A percentile compares a stretch with the other conserved stretches of the same genome.
phyloP scores from a whole-genome alignment of 2,797 vertebrate species.

The Characodon lateralis region DNA sequence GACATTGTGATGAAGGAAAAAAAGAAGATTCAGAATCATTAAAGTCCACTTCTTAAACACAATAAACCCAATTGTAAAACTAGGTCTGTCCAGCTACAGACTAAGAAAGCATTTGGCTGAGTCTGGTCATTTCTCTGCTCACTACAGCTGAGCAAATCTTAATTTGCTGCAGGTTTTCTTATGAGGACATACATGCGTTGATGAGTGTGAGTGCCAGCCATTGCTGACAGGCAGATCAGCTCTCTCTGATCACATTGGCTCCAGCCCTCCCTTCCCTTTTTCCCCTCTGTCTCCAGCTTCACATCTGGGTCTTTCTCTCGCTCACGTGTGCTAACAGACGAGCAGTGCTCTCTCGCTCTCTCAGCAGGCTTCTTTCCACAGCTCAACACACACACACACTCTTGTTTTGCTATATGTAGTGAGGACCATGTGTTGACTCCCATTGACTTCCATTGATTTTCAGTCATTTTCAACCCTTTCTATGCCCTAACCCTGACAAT shows the following conservation, averaged over 20 bases:
- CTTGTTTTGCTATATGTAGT: no score
- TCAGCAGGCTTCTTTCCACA: conserved; percentile 69
- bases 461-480: no score
- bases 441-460: no score
- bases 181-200: conserved; percentile 40
- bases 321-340: conserved; percentile 80
- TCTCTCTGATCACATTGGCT: conserved; percentile 70
- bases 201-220: conserved; percentile 36
- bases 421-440: no score
- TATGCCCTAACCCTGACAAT: no score
- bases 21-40: conserved; percentile 21
- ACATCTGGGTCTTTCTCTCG: conserved; percentile 77
- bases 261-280: conserved; percentile 56
- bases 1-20: no score
- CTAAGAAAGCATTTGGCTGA: conserved; percentile 24
- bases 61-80: conserved; percentile 40
- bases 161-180: conserved; percentile 23
- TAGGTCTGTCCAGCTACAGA: conserved; percentile 28
- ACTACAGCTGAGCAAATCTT: conserved; percentile 55
- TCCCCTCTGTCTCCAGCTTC: conserved; percentile 58
- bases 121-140: conserved; percentile 22
- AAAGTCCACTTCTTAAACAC: conserved; percentile 47
- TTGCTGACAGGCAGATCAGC: conserved; percentile 71
- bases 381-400: conserved; percentile 33
- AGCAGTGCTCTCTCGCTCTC: conserved; percentile 67